Conservation (phyloP, 2,888 invertebrate species). For the Pollenia amentaria region DNA sequence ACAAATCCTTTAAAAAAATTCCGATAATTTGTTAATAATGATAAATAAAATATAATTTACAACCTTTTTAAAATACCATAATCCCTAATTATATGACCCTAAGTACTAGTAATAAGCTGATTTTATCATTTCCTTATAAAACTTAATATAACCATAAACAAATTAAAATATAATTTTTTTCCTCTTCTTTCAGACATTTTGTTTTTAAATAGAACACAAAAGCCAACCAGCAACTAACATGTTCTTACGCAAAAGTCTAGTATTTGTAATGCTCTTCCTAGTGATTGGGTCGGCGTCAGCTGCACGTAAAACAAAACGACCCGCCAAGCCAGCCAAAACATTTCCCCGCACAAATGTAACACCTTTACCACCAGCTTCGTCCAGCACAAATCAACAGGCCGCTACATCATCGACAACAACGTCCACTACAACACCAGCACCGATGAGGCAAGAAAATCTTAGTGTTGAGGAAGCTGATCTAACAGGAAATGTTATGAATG, state of each 20-base stretch:
- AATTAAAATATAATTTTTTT: neutral
- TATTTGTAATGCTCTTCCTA: constrained; percentile 81
- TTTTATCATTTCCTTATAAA: neutral
- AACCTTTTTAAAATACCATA: neutral
- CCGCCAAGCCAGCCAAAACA: constrained; percentile 83
- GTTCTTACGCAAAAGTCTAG: constrained; percentile 82
- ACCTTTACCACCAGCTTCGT: constrained; percentile 78
- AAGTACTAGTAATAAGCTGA: neutral
- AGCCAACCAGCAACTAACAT: constrained; percentile 75
- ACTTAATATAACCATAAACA: constrained; percentile 11
- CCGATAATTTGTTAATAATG: too few species aligned
- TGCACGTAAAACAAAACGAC: constrained; percentile 83
- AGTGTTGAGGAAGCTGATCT: constrained; percentile 76
- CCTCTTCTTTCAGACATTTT: constrained; percentile 42
- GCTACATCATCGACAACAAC: constrained; percentile 66
- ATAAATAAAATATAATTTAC: neutral
- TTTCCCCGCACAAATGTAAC: constrained; percentile 83
- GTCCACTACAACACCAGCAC: constrained; percentile 61
- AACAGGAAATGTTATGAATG: constrained; percentile 75
- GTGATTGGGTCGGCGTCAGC: constrained; percentile 82
- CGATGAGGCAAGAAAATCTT: constrained; percentile 67
- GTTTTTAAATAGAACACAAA: constrained; percentile 16
- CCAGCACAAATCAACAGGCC: constrained; percentile 54
- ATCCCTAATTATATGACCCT: neutral
- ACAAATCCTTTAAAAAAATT: too few species aligned